Evolutionary conservation across 2,113 vertebrate genomes (phyloP).

Genomic region (Clarias magur): DNA sequence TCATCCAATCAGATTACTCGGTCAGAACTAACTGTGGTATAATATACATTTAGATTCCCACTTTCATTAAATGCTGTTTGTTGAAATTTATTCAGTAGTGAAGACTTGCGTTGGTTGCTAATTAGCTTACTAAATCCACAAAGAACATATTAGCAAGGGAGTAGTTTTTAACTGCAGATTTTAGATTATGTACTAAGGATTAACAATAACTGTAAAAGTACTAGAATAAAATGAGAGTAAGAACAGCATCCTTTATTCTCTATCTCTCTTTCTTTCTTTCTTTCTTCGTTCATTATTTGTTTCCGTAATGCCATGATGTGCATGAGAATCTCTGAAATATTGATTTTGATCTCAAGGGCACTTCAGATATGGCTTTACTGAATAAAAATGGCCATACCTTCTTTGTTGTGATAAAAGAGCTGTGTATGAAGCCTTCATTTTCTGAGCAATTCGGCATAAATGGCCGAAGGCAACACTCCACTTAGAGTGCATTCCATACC

Average conservation of each 20-base stretch:
- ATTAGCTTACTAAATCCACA: not conserved
- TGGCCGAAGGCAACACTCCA: slow-evolving; percentile 53
- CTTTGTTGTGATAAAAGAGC: not conserved
- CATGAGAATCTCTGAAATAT: not conserved
- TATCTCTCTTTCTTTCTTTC: too few relatives aligned
- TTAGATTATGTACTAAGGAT: not conserved
- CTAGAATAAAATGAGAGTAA: not conserved
- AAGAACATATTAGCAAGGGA: not conserved
- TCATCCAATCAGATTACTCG: too few relatives aligned
- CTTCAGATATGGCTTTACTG: not conserved
- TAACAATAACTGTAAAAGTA: not conserved
- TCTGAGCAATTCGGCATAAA: slow-evolving; percentile 41
- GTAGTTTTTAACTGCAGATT: not conserved
- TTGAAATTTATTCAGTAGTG: not conserved
- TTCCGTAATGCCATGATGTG: not conserved
- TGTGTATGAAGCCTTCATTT: slow-evolving; percentile 30
- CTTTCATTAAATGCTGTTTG: not conserved
- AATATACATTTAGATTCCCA: not conserved
- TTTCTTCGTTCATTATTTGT: not conserved
- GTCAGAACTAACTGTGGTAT: not conserved
- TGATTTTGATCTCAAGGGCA: not conserved
- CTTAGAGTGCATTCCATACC: slow-evolving; percentile 52
- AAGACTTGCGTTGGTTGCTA: not conserved
- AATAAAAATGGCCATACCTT: not conserved
- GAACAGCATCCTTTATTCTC: not conserved